Conservation (phyloP, 37 sponge, comb jelly and placozoan genomes). For the Bolinopsis microptera region DNA sequence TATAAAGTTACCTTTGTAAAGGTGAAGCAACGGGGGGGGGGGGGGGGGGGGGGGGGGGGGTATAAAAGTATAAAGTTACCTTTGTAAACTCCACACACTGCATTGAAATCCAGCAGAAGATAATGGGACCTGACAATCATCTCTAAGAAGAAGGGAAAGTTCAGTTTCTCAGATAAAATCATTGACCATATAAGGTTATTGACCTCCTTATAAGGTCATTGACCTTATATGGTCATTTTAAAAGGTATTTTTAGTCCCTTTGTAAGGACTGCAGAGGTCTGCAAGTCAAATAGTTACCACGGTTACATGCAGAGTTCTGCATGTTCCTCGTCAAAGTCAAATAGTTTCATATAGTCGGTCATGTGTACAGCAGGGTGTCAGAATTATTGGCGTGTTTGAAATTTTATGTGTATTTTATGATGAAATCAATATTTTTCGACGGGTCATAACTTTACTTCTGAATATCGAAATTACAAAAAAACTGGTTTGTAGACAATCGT, state of each 20-base stretch:
- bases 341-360: background rate
- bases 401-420: too few relatives aligned
- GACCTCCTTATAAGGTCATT: too few relatives aligned
- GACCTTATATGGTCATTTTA: too few relatives aligned
- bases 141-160: conserved; percentile 39
- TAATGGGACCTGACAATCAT: conserved; percentile 31
- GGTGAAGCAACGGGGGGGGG: background rate
- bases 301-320: background rate
- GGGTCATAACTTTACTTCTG: too few relatives aligned
- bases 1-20: conserved; percentile 28
- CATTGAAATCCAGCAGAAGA: conserved; percentile 42
- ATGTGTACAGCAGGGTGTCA: too few relatives aligned
- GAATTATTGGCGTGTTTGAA: too few relatives aligned
- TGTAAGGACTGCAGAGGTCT: background rate
- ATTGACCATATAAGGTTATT: too few relatives aligned
- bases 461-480: too few relatives aligned
- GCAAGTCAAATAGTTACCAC: background rate
- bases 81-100: background rate
- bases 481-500: too few relatives aligned
- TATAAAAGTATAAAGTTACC: conserved; percentile 4
- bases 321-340: background rate
- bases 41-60: background rate
- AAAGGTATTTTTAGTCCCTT: background rate
- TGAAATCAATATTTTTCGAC: too few relatives aligned
- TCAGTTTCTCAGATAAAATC: too few relatives aligned